phyloP scores from a whole-genome alignment of 2,113 vertebrate genomes.

The Hippocampus barbouri region DNA sequence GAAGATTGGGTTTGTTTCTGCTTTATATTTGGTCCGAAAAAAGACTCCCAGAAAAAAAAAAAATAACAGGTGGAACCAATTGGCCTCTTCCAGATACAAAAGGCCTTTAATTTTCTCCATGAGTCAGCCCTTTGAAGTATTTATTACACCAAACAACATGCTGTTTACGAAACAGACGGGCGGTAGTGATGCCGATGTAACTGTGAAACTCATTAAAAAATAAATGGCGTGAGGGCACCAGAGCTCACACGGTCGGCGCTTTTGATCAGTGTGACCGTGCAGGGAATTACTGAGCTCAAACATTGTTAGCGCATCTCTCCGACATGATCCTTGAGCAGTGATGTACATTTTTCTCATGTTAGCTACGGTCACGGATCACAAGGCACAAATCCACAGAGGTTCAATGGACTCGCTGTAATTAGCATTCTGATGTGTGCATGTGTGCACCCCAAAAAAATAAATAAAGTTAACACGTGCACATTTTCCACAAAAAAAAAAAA shows the following conservation, averaged over 20 bases:
- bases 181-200: constrained; percentile 4
- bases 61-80: background rate
- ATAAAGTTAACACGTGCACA: background rate
- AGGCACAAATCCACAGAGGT: background rate
- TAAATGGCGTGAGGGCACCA: background rate
- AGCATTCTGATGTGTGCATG: background rate
- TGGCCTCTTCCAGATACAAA: background rate
- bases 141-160: constrained; percentile 1
- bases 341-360: constrained; percentile 12
- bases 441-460: background rate
- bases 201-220: constrained; percentile 20
- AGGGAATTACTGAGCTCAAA: constrained; percentile 10
- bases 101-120: constrained; percentile 13
- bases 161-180: constrained; percentile 14
- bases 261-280: constrained; percentile 30
- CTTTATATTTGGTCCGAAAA: background rate
- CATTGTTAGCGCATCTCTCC: background rate
- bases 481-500: background rate
- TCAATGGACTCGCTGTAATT: background rate
- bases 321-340: background rate
- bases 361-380: background rate
- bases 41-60: background rate
- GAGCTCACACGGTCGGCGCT: constrained; percentile 31
- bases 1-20: background rate
- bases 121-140: constrained; percentile 26